Evolutionary conservation across 2,888 invertebrate species (phyloP).

Genomic region (Phasia obesa): DNA sequence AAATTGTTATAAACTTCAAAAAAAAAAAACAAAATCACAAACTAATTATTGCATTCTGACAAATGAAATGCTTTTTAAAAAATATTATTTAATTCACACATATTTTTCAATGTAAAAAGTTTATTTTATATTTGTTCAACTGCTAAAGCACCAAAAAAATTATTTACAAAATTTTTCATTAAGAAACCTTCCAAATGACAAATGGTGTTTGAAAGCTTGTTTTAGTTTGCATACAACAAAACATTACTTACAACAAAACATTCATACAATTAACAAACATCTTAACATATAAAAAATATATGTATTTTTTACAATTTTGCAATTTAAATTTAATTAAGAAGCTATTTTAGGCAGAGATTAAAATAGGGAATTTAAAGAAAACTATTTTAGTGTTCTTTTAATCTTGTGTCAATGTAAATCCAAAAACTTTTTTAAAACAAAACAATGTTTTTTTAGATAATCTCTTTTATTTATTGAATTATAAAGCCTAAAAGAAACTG

Average conservation of each 20-base stretch:
- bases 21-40: conserved; percentile 13
- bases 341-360: no score
- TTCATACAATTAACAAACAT: conserved; percentile 21
- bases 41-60: conserved; percentile 33
- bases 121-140: conserved; percentile 57
- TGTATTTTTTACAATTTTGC: no score
- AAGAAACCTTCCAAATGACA: conserved; percentile 11
- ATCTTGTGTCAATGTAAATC: no score
- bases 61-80: conserved; percentile 56
- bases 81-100: no score
- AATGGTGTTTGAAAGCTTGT: conserved; percentile 25
- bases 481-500: no score
- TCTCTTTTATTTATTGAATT: no score
- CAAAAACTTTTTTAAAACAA: no score
- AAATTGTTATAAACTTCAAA: neutral
- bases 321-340: no score
- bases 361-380: no score
- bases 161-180: neutral
- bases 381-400: no score
- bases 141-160: conserved; percentile 48
- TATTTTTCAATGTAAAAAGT: conserved; percentile 41
- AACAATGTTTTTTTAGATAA: no score
- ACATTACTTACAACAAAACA: conserved; percentile 27
- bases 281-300: conserved; percentile 22
- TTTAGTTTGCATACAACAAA: conserved; percentile 24